Conservation (phyloP, 2,888 invertebrate genomes). For the Caenorhabditis becei region DNA sequence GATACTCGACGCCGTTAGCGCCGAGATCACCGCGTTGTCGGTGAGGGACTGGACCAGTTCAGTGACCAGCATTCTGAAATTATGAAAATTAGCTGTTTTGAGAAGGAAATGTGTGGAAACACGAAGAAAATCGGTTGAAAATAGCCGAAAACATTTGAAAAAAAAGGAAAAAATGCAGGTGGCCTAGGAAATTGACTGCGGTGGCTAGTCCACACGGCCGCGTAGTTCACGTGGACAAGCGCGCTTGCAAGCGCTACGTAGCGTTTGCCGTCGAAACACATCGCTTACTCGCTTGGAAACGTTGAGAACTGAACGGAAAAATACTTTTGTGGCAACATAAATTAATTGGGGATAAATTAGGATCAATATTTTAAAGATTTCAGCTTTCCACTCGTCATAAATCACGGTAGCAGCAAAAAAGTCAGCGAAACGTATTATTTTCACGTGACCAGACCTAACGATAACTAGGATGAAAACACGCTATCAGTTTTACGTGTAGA, state of each 20-base stretch:
- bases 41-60: conserved; percentile 30
- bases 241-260: neutral
- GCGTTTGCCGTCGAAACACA: too few species aligned
- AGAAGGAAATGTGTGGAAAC: neutral
- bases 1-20: conserved; percentile 26
- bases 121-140: neutral
- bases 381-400: too few species aligned
- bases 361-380: too few species aligned
- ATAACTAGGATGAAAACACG: too few species aligned
- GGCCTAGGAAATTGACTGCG: neutral
- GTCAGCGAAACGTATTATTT: too few species aligned
- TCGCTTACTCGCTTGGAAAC: too few species aligned
- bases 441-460: too few species aligned
- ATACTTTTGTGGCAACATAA: too few species aligned
- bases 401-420: too few species aligned
- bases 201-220: neutral
- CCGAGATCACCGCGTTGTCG: conserved; percentile 32
- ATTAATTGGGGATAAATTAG: too few species aligned
- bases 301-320: too few species aligned
- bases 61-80: conserved; percentile 30
- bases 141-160: conserved; percentile 7
- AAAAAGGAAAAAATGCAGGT: conserved; percentile 1
- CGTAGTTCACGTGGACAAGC: neutral
- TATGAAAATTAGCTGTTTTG: neutral
- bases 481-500: too few species aligned